A percentile compares a stretch with the other conserved stretches of the same genome.
These are phyloP conservation scores for Bombus affinis DNA, from an alignment of 1,140 invertebrate species.

Conservation along the genomic window DNA sequence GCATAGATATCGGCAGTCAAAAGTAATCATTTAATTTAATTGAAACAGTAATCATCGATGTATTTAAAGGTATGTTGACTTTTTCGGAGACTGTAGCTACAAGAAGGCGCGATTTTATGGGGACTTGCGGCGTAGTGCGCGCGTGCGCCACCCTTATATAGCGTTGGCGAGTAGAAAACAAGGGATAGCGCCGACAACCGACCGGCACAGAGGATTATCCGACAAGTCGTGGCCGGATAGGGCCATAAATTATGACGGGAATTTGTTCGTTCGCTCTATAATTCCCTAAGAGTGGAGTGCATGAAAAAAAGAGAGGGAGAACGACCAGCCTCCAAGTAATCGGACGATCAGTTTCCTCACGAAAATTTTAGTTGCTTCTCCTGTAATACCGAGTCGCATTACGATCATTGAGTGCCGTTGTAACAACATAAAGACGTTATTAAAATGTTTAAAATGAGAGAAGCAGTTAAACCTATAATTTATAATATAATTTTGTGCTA, in stretches of 20 bases:
- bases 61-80: not conserved
- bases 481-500: no score
- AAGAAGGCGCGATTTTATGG: constrained; percentile 13
- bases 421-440: not conserved
- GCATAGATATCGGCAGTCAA: no score
- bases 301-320: constrained; percentile 22
- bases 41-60: not conserved
- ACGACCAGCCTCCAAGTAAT: constrained; percentile 13
- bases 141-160: not conserved
- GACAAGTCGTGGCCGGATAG: constrained; percentile 61
- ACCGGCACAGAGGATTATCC: constrained; percentile 64
- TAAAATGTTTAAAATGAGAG: not conserved
- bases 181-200: constrained; percentile 57
- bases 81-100: not conserved
- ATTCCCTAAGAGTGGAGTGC: constrained; percentile 52
- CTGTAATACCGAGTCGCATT: no score
- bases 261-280: constrained; percentile 67
- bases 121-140: no score
- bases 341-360: constrained; percentile 31
- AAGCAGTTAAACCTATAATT: no score
- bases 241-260: constrained; percentile 67
- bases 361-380: not conserved
- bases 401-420: not conserved
- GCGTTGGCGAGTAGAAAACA: constrained; percentile 37
- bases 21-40: no score